These are phyloP conservation scores for Triplophysa yarkandensis DNA, from an alignment of 2,797 vertebrate species.

Conservation along the genomic window DNA sequence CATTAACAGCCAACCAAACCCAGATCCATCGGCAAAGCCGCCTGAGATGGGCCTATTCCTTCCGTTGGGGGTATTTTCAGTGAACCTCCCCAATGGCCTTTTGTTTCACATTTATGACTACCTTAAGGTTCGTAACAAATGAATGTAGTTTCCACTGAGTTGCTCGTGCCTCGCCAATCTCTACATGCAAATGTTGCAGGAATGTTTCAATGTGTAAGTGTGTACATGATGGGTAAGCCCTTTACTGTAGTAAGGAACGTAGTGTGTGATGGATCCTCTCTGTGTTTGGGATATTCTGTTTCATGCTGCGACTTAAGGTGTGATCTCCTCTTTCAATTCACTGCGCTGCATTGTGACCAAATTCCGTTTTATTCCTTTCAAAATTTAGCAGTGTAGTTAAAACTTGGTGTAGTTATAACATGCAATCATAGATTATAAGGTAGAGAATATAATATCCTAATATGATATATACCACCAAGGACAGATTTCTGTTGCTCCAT, in stretches of 20 bases:
- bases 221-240: slow-evolving; percentile 60
- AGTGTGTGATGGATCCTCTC: slow-evolving; percentile 26
- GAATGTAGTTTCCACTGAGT: slow-evolving; percentile 29
- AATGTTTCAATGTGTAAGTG: slow-evolving; percentile 50
- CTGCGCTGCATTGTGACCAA: slow-evolving; percentile 7
- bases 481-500: slow-evolving; percentile 40
- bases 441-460: slow-evolving; percentile 53
- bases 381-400: slow-evolving; percentile 47
- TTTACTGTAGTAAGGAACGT: slow-evolving; percentile 55
- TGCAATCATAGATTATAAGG: slow-evolving; percentile 54
- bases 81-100: slow-evolving; percentile 10
- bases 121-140: slow-evolving; percentile 27
- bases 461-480: slow-evolving; percentile 52
- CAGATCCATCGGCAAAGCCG: slow-evolving; percentile 42
- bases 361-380: slow-evolving; percentile 38
- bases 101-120: slow-evolving; percentile 6
- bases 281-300: slow-evolving; percentile 22
- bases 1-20: slow-evolving; percentile 30
- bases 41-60: slow-evolving; percentile 32
- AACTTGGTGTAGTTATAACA: slow-evolving; percentile 51
- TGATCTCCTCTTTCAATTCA: neutral
- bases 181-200: slow-evolving; percentile 47
- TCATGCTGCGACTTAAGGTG: slow-evolving; percentile 40
- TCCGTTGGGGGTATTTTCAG: slow-evolving; percentile 20
- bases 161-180: slow-evolving; percentile 41